Conservation (phyloP, 2,888 invertebrate species). For the Adineta ricciae region DNA sequence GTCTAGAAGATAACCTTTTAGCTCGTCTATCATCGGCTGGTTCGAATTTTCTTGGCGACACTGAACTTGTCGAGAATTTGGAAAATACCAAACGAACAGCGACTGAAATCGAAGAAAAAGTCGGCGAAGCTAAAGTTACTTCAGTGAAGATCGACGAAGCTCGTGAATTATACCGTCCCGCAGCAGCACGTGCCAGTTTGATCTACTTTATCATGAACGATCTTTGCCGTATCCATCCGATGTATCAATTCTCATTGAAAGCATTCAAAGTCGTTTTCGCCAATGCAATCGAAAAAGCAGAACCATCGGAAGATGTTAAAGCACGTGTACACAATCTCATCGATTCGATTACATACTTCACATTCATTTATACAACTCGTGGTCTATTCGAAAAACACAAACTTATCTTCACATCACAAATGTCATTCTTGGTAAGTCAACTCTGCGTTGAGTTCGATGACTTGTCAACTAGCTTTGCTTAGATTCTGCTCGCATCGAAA, state of each 20-base stretch:
- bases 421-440: slow-evolving; percentile 74
- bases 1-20: slow-evolving; percentile 79
- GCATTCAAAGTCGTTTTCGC: slow-evolving; percentile 94
- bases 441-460: no score
- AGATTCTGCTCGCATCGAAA: slow-evolving; percentile 72
- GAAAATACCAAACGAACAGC: slow-evolving; percentile 86
- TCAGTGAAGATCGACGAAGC: slow-evolving; percentile 58
- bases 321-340: slow-evolving; percentile 74
- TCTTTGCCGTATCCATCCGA: slow-evolving; percentile 75
- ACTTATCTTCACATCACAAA: slow-evolving; percentile 85
- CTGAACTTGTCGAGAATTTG: slow-evolving; percentile 68
- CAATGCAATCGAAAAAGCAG: slow-evolving; percentile 80
- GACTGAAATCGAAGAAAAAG: slow-evolving; percentile 79
- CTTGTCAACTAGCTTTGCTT: background rate
- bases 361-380: slow-evolving; percentile 83
- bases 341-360: slow-evolving; percentile 83
- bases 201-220: slow-evolving; percentile 79
- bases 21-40: slow-evolving; percentile 73
- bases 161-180: slow-evolving; percentile 59
- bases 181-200: slow-evolving; percentile 70
- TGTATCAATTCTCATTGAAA: slow-evolving; percentile 84
- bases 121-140: slow-evolving; percentile 79
- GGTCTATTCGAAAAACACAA: slow-evolving; percentile 92
- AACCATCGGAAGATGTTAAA: slow-evolving; percentile 67
- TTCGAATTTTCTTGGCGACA: slow-evolving; percentile 74